These are phyloP conservation scores for Leptobrachium leishanense DNA, from an alignment of 2,113 vertebrate genomes.

Conservation along the genomic window DNA sequence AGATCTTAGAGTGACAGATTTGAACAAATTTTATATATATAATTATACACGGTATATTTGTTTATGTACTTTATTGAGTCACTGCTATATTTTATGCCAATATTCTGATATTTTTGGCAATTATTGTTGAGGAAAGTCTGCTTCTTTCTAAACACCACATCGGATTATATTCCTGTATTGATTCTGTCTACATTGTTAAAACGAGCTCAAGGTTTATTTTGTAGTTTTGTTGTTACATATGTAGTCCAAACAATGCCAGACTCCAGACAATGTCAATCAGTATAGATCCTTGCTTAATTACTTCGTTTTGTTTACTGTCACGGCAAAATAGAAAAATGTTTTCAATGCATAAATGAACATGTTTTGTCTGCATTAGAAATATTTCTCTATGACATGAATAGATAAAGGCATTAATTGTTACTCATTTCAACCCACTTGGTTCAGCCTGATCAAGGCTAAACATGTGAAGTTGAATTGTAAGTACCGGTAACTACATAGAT, in stretches of 20 bases:
- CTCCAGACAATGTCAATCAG: constrained; percentile 18
- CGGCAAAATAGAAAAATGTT: background rate
- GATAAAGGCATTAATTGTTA: background rate
- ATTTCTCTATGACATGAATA: background rate
- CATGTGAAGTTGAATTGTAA: background rate
- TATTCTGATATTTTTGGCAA: constrained; percentile 8
- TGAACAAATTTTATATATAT: background rate
- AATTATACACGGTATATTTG: background rate
- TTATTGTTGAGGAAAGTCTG: background rate
- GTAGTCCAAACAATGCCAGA: constrained; percentile 2
- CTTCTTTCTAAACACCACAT: constrained; percentile 7
- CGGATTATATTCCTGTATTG: too few relatives aligned
- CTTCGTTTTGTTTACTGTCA: constrained; percentile 5
- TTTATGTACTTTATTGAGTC: background rate
- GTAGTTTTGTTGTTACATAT: background rate
- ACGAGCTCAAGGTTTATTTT: background rate
- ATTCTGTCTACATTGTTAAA: background rate
- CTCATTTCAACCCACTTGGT: background rate
- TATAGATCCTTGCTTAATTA: constrained; percentile 11
- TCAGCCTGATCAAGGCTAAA: background rate
- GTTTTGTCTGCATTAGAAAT: constrained; percentile 7
- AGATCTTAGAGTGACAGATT: too few relatives aligned
- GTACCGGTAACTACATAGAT: too few relatives aligned
- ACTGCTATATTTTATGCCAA: background rate
- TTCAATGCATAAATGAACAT: constrained; percentile 2